Base-by-base conservation (phyloP, 2,888 invertebrate genomes). In the Hirtodrosophila confusa region DNA sequence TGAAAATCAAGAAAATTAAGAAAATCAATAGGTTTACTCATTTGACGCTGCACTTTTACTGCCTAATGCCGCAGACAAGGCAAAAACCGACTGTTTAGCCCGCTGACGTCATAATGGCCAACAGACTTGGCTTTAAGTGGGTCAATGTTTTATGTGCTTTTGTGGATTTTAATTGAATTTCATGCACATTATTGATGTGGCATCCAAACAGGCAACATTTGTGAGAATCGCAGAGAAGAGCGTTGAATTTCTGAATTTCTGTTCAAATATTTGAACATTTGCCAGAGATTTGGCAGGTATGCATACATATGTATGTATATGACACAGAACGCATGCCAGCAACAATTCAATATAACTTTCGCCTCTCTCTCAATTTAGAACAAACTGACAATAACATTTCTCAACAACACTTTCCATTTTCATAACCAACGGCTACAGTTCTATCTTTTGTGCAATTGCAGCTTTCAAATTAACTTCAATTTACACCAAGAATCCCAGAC, bases 391-490 rank as follows among this genome's bases (percentile, higher is more conserved):
- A 51, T 11, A 60, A 43, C 29, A 35, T 49, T 49, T 57, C 56
- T 40, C 41, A 61, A 37, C 58, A 54, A 64, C 56, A 58, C 80
- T 73, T 69, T 69, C 61, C 35, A 45, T 67, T 78, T 69, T 36
- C 39, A 40, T 35, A 24, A 4, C 2, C 33, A 11, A 37, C 4
- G 24, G 8, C 31, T 7, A 31, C 5, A 31, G 10, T 11, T 35
- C 3, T 23, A 41, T 41, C 12, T 39, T 58, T 71, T 80, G 78
- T 65, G 83, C 80, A 66, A 72, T 80, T 83, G 77, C 65, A 69
- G 67, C 69, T 70, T 76, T 74, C 63, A 69, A 86, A 84, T 86
- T 80, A 80, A 69, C 84, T 80, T 80, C 80, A 80, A 86, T 80
- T 80, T 74, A 80, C 86, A 76, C 49, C 62, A 43, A 45, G 76